Evolutionary conservation across 2,888 invertebrate genomes (phyloP).

Genomic region (Smittia aterrima): DNA sequence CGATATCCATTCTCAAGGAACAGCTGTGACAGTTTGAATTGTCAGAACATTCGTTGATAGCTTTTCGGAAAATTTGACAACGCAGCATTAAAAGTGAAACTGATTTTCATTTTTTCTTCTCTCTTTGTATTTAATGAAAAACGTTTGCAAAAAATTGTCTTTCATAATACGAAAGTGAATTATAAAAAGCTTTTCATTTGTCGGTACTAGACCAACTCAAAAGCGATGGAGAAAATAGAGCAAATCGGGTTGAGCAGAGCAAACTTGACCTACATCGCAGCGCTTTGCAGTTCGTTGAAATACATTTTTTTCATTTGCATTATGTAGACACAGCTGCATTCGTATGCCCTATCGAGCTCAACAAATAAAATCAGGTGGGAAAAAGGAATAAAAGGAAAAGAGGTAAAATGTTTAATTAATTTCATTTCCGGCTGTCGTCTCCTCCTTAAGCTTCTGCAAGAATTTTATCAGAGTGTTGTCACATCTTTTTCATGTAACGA

Average conservation of each 20-base stretch:
- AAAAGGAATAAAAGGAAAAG: too few species aligned
- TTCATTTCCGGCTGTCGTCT: background rate
- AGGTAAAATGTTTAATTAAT: background rate
- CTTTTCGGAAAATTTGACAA: background rate
- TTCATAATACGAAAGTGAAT: too few species aligned
- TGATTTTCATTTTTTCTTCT: background rate
- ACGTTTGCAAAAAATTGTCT: too few species aligned
- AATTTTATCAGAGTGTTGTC: background rate
- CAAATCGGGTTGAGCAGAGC: slow-evolving; percentile 1
- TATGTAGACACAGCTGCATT: background rate
- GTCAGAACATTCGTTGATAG: background rate
- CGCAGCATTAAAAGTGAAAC: background rate
- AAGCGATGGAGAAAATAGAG: slow-evolving; percentile 14
- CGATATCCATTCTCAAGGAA: background rate
- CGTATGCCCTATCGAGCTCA: too few species aligned
- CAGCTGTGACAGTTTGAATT: background rate
- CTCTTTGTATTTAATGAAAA: too few species aligned
- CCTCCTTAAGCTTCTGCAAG: background rate
- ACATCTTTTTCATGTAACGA: background rate
- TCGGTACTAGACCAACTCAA: background rate
- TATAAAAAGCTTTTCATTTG: background rate
- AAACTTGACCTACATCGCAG: slow-evolving; percentile 29
- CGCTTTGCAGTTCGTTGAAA: slow-evolving; percentile 4
- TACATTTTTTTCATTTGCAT: slow-evolving; percentile 15
- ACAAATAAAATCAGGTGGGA: too few species aligned